Percentiles rank a stretch among this genome's conserved stretches.
phyloP scores from a whole-genome alignment of 2,888 invertebrate genomes.

The Linnaemya vulpina region DNA sequence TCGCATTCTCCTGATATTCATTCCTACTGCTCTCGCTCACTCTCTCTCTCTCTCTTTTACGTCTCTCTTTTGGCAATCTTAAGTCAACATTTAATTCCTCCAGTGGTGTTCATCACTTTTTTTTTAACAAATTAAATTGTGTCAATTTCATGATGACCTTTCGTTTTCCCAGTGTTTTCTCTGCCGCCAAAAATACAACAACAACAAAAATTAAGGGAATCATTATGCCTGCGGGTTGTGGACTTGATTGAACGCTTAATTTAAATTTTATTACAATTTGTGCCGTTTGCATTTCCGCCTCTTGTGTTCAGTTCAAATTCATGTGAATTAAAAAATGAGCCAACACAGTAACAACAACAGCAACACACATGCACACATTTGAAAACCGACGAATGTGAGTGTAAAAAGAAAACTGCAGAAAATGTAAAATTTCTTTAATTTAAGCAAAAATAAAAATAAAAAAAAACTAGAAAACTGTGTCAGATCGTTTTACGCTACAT shows the following conservation, averaged over 20 bases:
- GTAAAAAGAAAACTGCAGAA: slow-evolving; percentile 19
- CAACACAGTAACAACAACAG: neutral
- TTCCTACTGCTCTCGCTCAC: too few relatives aligned
- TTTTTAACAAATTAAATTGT: too few relatives aligned
- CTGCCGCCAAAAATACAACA: neutral
- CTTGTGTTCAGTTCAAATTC: slow-evolving; percentile 49
- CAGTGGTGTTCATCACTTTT: too few relatives aligned
- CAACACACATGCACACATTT: neutral
- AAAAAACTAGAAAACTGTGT: slow-evolving; percentile 59
- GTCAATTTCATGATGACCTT: too few relatives aligned
- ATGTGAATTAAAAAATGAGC: slow-evolving; percentile 25
- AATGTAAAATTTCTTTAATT: slow-evolving; percentile 39
- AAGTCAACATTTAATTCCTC: too few relatives aligned
- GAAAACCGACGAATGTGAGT: neutral
- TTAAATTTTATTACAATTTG: slow-evolving; percentile 11
- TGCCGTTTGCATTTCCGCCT: slow-evolving; percentile 37
- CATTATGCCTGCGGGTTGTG: neutral
- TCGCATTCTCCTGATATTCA: too few relatives aligned
- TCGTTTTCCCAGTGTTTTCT: neutral
- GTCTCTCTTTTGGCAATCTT: too few relatives aligned
- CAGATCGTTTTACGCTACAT: slow-evolving; percentile 61
- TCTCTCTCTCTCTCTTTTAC: too few relatives aligned
- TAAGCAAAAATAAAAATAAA: slow-evolving; percentile 4
- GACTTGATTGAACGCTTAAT: neutral
- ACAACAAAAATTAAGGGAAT: neutral